Conservation (phyloP, 2,113 vertebrate species). For the Leptodactylus fuscus region DNA sequence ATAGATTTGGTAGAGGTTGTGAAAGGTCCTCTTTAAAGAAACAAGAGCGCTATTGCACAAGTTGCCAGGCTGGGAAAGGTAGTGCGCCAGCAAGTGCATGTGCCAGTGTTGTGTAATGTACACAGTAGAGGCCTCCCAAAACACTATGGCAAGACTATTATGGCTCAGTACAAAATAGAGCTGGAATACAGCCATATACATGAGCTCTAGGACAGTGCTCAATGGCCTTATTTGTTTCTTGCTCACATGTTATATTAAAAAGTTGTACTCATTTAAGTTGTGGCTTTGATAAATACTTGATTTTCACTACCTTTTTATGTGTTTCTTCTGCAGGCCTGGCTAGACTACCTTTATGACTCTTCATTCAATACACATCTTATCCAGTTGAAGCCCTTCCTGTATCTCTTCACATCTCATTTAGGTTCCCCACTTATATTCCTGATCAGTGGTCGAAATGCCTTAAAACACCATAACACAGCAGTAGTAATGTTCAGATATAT, state of each 20-base stretch:
- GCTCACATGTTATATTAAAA: not conserved
- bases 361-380: not conserved
- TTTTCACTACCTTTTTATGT: not conserved
- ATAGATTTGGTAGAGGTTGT: no score
- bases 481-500: slow-evolving; percentile 15
- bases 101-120: no score
- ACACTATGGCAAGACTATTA: no score
- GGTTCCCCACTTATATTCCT: slow-evolving; percentile 8
- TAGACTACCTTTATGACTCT: slow-evolving; percentile 14
- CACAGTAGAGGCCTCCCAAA: no score
- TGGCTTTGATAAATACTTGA: not conserved
- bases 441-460: slow-evolving; percentile 56
- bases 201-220: not conserved
- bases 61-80: no score
- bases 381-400: slow-evolving; percentile 12
- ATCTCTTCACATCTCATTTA: slow-evolving; percentile 19
- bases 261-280: not conserved
- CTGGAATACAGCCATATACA: no score
- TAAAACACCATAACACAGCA: slow-evolving; percentile 44
- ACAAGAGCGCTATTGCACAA: no score
- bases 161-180: no score
- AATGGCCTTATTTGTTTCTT: not conserved
- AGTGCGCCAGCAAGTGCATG: no score
- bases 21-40: no score
- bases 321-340: slow-evolving; percentile 41